Evolutionary conservation across 2,888 invertebrate species (phyloP).

Genomic region (Pollenia angustigena): DNA sequence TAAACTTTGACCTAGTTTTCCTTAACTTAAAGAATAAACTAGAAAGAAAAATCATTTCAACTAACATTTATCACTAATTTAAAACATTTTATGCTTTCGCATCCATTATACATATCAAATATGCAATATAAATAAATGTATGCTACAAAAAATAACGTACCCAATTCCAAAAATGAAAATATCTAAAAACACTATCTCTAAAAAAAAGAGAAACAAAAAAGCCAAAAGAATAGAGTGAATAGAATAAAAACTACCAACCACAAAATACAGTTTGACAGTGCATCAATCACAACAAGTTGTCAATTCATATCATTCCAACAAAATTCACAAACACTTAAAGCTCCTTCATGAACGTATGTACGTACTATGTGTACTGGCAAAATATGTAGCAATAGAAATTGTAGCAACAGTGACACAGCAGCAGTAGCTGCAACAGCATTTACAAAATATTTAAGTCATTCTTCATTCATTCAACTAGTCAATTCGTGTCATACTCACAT

Average conservation of each 20-base stretch:
- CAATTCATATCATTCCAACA: conserved; percentile 65
- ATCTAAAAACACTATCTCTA: not conserved
- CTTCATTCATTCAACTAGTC: conserved; percentile 30
- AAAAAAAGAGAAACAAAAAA: not conserved
- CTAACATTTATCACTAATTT: conserved; percentile 25
- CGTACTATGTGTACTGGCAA: too few species aligned
- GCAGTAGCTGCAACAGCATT: conserved; percentile 7
- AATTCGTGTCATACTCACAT: conserved; percentile 31
- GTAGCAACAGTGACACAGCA: not conserved
- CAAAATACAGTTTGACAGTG: conserved; percentile 64
- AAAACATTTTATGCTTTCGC: conserved; percentile 52
- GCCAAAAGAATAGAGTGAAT: not conserved
- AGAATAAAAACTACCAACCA: conserved; percentile 35
- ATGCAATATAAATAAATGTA: not conserved
- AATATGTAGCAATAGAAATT: not conserved
- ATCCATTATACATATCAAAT: not conserved
- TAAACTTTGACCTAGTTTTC: too few species aligned
- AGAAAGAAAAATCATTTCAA: too few species aligned
- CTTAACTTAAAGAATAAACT: too few species aligned
- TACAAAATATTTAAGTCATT: conserved; percentile 50
- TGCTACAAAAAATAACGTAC: not conserved
- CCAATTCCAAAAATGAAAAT: conserved; percentile 8
- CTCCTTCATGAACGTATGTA: too few species aligned
- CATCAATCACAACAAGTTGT: conserved; percentile 71
- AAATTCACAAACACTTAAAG: conserved; percentile 1